These are phyloP conservation scores for Piaya cayana DNA, from an alignment of 2,113 vertebrate genomes.

Conservation along the genomic window DNA sequence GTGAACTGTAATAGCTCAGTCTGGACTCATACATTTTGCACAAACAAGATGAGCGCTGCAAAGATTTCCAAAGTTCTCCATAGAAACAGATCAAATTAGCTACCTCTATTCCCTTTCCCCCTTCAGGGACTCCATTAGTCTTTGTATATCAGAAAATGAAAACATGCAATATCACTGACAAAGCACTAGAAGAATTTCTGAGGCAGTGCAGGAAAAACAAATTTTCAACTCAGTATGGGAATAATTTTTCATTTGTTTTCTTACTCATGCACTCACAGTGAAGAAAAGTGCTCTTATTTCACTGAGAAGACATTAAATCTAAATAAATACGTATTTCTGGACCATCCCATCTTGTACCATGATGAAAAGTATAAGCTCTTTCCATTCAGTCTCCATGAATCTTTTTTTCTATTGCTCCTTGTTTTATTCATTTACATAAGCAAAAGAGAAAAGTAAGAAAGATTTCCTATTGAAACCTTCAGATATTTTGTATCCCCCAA, in stretches of 20 bases:
- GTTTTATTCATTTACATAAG: not conserved
- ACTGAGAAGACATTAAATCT: not conserved
- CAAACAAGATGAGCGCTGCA: not conserved
- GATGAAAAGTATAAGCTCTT: not conserved
- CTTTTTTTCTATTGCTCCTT: not conserved
- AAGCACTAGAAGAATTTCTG: not conserved
- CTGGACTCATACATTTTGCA: not conserved
- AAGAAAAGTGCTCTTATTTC: not conserved
- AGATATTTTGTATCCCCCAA: not conserved
- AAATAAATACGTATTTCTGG: not conserved
- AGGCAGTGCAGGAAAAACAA: not conserved
- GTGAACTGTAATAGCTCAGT: not conserved
- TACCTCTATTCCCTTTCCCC: not conserved
- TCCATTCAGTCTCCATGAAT: not conserved
- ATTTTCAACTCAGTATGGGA: not conserved
- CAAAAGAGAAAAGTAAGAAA: not conserved
- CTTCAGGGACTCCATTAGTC: not conserved
- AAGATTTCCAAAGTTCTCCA: constrained; percentile 17
- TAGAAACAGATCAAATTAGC: constrained; percentile 35
- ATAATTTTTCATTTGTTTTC: not conserved
- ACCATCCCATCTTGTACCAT: not conserved
- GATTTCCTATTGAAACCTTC: not conserved
- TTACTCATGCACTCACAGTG: not conserved
- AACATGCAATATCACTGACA: not conserved
- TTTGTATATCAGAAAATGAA: not conserved